Base-by-base conservation (phyloP, 2,113 vertebrate species). In the Ascaphus truei region DNA sequence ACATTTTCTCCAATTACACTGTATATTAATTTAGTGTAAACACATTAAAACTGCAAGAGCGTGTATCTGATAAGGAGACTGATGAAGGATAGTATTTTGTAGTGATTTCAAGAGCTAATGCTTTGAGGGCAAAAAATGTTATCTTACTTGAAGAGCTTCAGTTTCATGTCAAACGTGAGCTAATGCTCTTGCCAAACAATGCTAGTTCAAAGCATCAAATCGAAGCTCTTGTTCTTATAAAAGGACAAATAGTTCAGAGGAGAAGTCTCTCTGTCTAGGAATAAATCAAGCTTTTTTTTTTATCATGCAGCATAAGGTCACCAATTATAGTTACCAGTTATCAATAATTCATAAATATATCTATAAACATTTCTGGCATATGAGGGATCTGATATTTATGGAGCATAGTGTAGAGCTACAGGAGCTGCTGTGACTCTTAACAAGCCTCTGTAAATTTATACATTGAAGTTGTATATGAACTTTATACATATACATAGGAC, bases 131-230 rank as follows among this genome's bases (percentile, higher is more conserved):
- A 60, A 80, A 72, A 80, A 62, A 79, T 80, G 74, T 76, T 58
- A 78, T 81, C 80, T 75, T 75, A 13, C 60, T 64, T 82, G 69
- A 72, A 80, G 74, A 84, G 68, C 75, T 51, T 72, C 74, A 69
- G 61, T 68, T 76, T 80, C 77, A 76, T 78, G 76, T 61, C 48
- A 75, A 80, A 72, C 79, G 80, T 62, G 71, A 79, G 78, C 75
- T 77, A 56, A 7, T 69, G 39, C 68, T 71, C 64, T 45, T 75
- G 77, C 76, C 79, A 77, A 79, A 63, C 79, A 75, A 73, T 76
- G 71, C 77, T 72, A 78, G 71, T 67, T 72, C 53, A 45, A 72
- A 73, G 77, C 78, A 80, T 60, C 68, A 62, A 60, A 76, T 51
- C 81, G 68, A 79, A 62, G 67, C 76, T 65, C 78, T 72, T 72